These are phyloP conservation scores for Porites rus DNA, from an alignment of 92 coral and sea anemone genomes.

Conservation along the genomic window DNA sequence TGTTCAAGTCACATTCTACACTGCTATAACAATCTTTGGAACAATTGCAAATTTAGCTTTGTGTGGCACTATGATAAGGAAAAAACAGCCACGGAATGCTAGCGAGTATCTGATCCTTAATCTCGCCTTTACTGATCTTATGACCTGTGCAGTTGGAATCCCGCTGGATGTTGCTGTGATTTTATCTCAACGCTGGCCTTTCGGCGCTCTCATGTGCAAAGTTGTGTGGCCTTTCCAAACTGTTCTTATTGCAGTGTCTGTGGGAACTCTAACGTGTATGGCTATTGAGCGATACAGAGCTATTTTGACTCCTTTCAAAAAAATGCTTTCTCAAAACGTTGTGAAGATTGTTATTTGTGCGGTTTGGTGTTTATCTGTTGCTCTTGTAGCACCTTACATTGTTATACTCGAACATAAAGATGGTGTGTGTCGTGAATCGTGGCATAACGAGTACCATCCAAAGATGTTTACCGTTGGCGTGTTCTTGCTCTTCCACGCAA, in stretches of 20 bases:
- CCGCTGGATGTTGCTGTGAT: conserved; percentile 65
- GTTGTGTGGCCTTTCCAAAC: conserved; percentile 73
- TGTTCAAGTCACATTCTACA: conserved; percentile 37
- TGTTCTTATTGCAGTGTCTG: conserved; percentile 63
- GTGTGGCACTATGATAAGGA: conserved; percentile 24
- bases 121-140: conserved; percentile 65
- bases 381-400: conserved; percentile 59
- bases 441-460: conserved; percentile 54
- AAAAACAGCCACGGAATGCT: conserved; percentile 34
- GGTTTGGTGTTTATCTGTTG: conserved; percentile 55
- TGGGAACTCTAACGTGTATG: conserved; percentile 61
- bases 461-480: conserved; percentile 66
- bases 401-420: conserved; percentile 37
- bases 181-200: conserved; percentile 63
- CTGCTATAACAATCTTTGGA: conserved; percentile 28
- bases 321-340: conserved; percentile 33
- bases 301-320: conserved; percentile 66
- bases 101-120: conserved; percentile 73
- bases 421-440: conserved; percentile 57
- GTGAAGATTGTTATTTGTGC: conserved; percentile 29
- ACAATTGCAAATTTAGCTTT: conserved; percentile 38
- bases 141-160: conserved; percentile 66
- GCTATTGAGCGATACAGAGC: conserved; percentile 74
- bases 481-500: conserved; percentile 67
- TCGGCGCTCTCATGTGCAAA: conserved; percentile 67